These are phyloP conservation scores for Nomada hirtipes DNA, from an alignment of 2,888 invertebrate genomes.

Conservation along the genomic window DNA sequence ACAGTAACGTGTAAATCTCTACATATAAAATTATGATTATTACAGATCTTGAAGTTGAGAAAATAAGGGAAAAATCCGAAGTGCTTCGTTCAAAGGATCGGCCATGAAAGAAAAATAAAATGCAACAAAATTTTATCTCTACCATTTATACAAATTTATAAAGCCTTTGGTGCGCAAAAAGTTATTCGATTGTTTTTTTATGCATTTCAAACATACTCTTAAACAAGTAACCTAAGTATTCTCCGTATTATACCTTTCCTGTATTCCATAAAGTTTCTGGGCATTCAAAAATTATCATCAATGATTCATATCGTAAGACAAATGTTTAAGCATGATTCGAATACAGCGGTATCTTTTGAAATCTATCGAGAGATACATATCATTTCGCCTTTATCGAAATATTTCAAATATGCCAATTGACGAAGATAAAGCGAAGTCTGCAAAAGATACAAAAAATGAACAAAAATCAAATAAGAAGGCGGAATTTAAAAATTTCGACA, in stretches of 20 bases:
- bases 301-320: slow-evolving; percentile 16
- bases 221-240: slow-evolving; percentile 30
- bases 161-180: slow-evolving; percentile 4
- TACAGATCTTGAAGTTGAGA: slow-evolving; percentile 19
- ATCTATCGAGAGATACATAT: background rate
- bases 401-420: slow-evolving; percentile 44
- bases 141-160: background rate
- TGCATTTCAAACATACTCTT: slow-evolving; percentile 6
- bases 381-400: background rate
- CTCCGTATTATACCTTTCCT: background rate
- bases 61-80: background rate
- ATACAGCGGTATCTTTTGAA: slow-evolving; percentile 9
- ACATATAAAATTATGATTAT: slow-evolving; percentile 15
- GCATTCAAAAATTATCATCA: slow-evolving; percentile 14
- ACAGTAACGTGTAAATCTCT: background rate
- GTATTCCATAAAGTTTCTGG: background rate
- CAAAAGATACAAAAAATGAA: background rate
- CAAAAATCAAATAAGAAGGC: background rate
- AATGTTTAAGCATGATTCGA: slow-evolving; percentile 43
- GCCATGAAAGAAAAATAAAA: slow-evolving; percentile 3
- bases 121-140: background rate
- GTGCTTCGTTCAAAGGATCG: background rate
- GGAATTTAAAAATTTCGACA: slow-evolving; percentile 23
- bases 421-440: slow-evolving; percentile 8
- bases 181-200: slow-evolving; percentile 42